phyloP scores from a whole-genome alignment of 2,113 vertebrate species.

The Dunckerocampus dactyliophorus region DNA sequence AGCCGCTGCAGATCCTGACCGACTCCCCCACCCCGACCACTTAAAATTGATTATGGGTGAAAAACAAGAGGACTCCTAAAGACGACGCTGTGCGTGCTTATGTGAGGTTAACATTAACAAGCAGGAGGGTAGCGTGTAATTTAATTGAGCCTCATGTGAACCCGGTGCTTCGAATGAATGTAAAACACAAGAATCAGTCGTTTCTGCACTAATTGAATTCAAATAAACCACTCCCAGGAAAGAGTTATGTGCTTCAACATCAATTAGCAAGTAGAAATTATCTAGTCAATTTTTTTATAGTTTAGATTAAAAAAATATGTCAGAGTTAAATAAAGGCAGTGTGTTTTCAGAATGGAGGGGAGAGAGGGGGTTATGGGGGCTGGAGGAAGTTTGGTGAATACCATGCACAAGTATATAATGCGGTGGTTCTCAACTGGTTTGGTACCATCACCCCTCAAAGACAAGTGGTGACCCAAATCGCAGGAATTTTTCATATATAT shows the following conservation, averaged over 20 bases:
- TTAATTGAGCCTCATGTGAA: conserved; percentile 32
- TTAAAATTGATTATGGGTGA: conserved; percentile 46
- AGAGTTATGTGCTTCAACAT: neutral
- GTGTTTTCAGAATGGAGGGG: too few relatives aligned
- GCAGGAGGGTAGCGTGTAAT: conserved; percentile 34
- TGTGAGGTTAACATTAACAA: conserved; percentile 27
- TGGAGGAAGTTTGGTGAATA: too few relatives aligned
- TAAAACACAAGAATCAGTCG: conserved; percentile 5
- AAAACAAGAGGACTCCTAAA: conserved; percentile 12
- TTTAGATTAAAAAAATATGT: too few relatives aligned
- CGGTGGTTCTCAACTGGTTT: too few relatives aligned
- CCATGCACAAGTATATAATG: too few relatives aligned
- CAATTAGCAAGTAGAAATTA: neutral
- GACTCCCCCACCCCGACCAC: conserved; percentile 14
- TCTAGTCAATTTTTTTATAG: too few relatives aligned
- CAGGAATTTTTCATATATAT: too few relatives aligned
- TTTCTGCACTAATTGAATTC: conserved; percentile 1
- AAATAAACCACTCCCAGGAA: conserved; percentile 2
- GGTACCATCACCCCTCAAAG: too few relatives aligned
- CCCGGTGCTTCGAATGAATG: conserved; percentile 48
- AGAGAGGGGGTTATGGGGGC: too few relatives aligned
- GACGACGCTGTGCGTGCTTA: conserved; percentile 21
- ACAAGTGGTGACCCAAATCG: too few relatives aligned
- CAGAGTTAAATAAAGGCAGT: too few relatives aligned
- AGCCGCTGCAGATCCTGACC: conserved; percentile 4